Evolutionary conservation across 2,113 vertebrate genomes (phyloP), one percentile per base, ranked within the genome.

Genomic region (Perca fluviatilis): DNA sequence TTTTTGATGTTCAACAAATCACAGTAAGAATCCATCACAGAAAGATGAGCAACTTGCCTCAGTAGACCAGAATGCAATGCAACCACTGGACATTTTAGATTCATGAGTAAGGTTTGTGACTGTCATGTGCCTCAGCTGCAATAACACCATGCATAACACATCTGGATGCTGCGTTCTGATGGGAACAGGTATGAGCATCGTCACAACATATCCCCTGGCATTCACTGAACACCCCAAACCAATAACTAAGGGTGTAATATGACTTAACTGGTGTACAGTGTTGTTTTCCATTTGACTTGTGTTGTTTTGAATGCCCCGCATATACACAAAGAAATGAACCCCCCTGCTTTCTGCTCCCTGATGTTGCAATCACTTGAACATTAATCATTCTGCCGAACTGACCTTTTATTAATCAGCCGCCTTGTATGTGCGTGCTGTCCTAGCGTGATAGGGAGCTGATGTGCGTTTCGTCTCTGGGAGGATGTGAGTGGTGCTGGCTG

Each of bases 351-450:
- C 64, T 46, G 60, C 66, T 58, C 54, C 70, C 79, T 53, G 74
- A 60, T 65, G 76, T 21, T 66, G 30, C 58, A 86, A 86, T 89
- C 88, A 88, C 65, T 70, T 19, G 53, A 77, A 72, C 88, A 92
- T 92, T 89, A 92, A 92, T 92, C 90, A 88, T 82, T 56, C 83
- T 80, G 82, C 73, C 6, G 23, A 72, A 18, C 67, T 92, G 92
- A 92, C 91, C 88, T 93, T 94, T 91, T 87, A 91, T 87, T 91
- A 87, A 91, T 92, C 91, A 77, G 77, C 77, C n/a, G 63, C 71
- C 2, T 23, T 60, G 68, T 79, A n/a, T 23, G 83, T 66, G 79
- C 61, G 30, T 40, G 74, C 85, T 91, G 92, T 86, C 75, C 14
- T 7, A 0, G 54, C 18, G 27, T 80, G 93, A 93, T 94, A 93